A percentile compares a stretch with the other conserved stretches of the same genome.
These are phyloP conservation scores for Microplitis mediator DNA, from an alignment of 1,140 invertebrate genomes.

Conservation along the genomic window DNA sequence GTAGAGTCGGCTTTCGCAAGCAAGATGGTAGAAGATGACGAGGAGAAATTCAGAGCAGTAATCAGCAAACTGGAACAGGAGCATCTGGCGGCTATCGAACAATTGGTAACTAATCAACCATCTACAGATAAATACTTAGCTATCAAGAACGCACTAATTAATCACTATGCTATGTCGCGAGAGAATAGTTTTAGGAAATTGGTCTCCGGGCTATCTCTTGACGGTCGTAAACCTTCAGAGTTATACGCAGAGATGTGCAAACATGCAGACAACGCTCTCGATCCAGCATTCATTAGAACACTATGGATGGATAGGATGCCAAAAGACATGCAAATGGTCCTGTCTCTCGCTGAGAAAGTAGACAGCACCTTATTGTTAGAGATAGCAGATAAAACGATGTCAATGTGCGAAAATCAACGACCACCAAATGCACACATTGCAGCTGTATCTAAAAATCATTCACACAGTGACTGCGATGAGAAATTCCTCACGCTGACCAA, in stretches of 20 bases:
- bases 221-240: background rate
- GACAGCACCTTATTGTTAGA: background rate
- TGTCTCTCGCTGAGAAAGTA: background rate
- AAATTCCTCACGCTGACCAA: background rate
- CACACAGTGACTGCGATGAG: background rate
- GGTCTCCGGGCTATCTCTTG: background rate
- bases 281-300: background rate
- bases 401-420: background rate
- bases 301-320: slow-evolving; percentile 8
- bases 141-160: background rate
- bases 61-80: background rate
- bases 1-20: background rate
- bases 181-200: background rate
- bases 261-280: background rate
- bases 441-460: background rate
- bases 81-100: background rate
- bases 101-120: background rate
- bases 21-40: background rate
- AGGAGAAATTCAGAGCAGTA: background rate
- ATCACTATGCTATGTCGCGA: background rate
- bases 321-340: background rate
- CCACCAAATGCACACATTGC: background rate
- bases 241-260: slow-evolving; percentile 5
- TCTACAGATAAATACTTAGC: background rate
- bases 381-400: background rate